Evolutionary conservation across 2,797 vertebrate genomes (phyloP).

Genomic region (Thaleichthys pacificus): DNA sequence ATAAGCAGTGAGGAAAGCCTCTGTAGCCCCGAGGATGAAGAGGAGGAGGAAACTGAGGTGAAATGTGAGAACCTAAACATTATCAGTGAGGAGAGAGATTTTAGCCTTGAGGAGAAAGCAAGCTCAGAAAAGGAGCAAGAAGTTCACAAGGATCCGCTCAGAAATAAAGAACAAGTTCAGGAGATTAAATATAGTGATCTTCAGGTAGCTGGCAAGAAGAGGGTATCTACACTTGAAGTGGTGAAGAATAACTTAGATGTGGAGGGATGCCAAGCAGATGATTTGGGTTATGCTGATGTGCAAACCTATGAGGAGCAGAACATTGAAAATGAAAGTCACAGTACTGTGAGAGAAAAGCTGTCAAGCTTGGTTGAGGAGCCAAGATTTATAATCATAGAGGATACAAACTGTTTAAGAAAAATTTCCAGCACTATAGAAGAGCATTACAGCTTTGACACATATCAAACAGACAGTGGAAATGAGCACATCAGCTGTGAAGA

Average conservation of each 20-base stretch:
- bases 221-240: background rate
- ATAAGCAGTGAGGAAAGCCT: slow-evolving; percentile 22
- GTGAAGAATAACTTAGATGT: slow-evolving; percentile 35
- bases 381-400: background rate
- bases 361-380: slow-evolving; percentile 5
- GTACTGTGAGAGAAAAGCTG: background rate
- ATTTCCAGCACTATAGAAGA: slow-evolving; percentile 16
- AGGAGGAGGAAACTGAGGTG: slow-evolving; percentile 6
- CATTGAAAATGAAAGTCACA: background rate
- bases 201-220: slow-evolving; percentile 34
- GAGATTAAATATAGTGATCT: slow-evolving; percentile 14
- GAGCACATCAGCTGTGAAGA: slow-evolving; percentile 57
- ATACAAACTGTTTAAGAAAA: background rate
- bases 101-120: slow-evolving; percentile 35
- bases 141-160: slow-evolving; percentile 12
- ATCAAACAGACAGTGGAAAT: slow-evolving; percentile 56
- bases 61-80: slow-evolving; percentile 37
- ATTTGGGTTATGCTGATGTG: slow-evolving; percentile 23
- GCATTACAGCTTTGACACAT: slow-evolving; percentile 19
- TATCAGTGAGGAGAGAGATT: slow-evolving; percentile 45
- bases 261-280: slow-evolving; percentile 18
- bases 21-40: slow-evolving; percentile 33
- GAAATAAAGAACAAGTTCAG: slow-evolving; percentile 14
- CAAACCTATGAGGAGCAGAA: slow-evolving; percentile 17
- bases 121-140: slow-evolving; percentile 14